Evolutionary conservation across 1,140 invertebrate species (phyloP), one percentile per base, ranked within the genome.

Genomic region (Cyclina sinensis): DNA sequence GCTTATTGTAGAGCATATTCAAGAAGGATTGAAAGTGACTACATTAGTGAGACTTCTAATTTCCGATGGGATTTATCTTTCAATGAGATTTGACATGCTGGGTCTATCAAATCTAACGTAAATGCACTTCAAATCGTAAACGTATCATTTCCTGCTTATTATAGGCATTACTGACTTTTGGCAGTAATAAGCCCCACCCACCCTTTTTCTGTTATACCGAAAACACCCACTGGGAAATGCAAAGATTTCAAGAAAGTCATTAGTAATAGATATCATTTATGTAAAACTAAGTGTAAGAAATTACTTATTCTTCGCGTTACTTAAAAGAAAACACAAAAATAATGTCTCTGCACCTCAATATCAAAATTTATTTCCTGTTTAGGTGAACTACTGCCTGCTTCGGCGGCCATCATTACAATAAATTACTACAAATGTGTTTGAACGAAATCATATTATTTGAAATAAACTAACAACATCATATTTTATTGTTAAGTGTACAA

Each of bases 341-440:
- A 30, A 11, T 65, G 5, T 27, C 1, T 7, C 1, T 65, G 24
- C 37, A 37, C 87, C 57, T 89, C 79, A 46, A 89, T 82, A 78
- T 89, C 87, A 48, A 89, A 89, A 46, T 89, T 83, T 57, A 83
- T 82, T 79, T 59, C 87, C 24, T 74, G 70, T 11, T 46, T 73
- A 48, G 54, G 18, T 27, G 62, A 32, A 30, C 65, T 73, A 14
- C 24, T 35, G 24, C 1, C 43, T 39, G 37, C 30, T 84, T 89
- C 87, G 57, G 79, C 21, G 27, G 73, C 81, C 80, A 83, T 83
- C 80, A 74, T 89, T 27, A 76, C 48, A 37, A 48, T 79, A n/a
- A 48, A 27, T 16, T 14, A 62, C 14, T 30, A 46, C 51, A 73
- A 70, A 73, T 80, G 18, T 24, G 81, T 46, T 16, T 43, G 46